Percentiles rank a stretch among this genome's conserved stretches.
Conservation (phyloP, 1,140 invertebrate genomes). For the Solenopsis fugax region DNA sequence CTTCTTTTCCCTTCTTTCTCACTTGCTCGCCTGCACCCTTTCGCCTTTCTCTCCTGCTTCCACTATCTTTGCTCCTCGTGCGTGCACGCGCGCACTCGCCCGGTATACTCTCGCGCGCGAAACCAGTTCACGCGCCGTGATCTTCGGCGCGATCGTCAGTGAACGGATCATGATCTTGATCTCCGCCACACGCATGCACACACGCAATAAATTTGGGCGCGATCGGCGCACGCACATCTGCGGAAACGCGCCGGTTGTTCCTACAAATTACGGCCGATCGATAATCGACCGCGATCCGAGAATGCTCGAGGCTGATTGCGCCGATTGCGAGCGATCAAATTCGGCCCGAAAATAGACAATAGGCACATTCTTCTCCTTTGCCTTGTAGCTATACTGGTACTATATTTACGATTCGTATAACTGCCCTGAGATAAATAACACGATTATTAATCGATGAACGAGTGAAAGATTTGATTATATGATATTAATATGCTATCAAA, state of each 20-base stretch:
- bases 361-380: not conserved
- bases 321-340: not conserved
- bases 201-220: constrained; percentile 45
- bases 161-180: constrained; percentile 77
- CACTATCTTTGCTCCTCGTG: constrained; percentile 22
- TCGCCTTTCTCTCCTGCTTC: not conserved
- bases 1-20: constrained; percentile 36
- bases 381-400: not conserved
- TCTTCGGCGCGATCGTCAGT: constrained; percentile 71
- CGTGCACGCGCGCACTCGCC: constrained; percentile 28
- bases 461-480: constrained; percentile 5
- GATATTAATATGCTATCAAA: not conserved
- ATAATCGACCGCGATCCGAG: constrained; percentile 8
- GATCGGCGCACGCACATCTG: constrained; percentile 31
- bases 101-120: constrained; percentile 74
- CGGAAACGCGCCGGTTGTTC: constrained; percentile 11
- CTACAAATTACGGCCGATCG: constrained; percentile 23
- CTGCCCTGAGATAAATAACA: not conserved
- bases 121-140: constrained; percentile 82
- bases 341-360: not conserved
- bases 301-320: constrained; percentile 14
- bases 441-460: not conserved
- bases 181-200: constrained; percentile 69
- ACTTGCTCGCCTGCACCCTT: constrained; percentile 28
- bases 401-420: not conserved